Evolutionary conservation across 2,113 vertebrate species (phyloP).

Genomic region (Cyanoramphus novaezelandiae): DNA sequence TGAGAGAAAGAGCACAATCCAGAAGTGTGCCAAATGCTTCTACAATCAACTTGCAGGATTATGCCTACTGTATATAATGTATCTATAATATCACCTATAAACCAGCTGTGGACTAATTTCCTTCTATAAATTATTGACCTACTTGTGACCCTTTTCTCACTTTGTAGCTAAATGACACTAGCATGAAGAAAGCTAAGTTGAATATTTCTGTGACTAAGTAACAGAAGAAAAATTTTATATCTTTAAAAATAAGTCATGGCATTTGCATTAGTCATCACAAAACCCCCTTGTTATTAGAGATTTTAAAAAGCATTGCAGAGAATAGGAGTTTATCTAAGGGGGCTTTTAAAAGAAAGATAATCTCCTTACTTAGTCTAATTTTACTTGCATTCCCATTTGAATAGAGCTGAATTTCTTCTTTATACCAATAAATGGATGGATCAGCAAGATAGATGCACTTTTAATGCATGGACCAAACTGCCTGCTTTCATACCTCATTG

Average conservation of each 20-base stretch:
- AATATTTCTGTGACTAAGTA: not conserved
- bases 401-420: not conserved
- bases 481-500: not conserved
- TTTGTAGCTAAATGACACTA: not conserved
- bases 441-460: not conserved
- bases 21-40: not conserved
- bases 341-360: not conserved
- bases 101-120: not conserved
- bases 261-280: slow-evolving; percentile 16
- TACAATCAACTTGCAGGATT: not conserved
- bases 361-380: not conserved
- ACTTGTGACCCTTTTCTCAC: not conserved
- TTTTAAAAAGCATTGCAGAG: slow-evolving; percentile 1
- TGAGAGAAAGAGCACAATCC: not conserved
- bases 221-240: not conserved
- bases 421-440: not conserved
- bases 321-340: not conserved
- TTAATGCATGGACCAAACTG: not conserved
- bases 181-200: slow-evolving; percentile 2
- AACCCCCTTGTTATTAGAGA: not conserved
- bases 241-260: slow-evolving; percentile 20
- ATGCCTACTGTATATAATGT: not conserved
- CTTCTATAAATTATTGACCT: not conserved
- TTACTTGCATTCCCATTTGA: not conserved
- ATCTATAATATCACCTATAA: not conserved